These are phyloP conservation scores for Gorsachius goisagi DNA, from an alignment of 2,113 vertebrate species.

Conservation along the genomic window DNA sequence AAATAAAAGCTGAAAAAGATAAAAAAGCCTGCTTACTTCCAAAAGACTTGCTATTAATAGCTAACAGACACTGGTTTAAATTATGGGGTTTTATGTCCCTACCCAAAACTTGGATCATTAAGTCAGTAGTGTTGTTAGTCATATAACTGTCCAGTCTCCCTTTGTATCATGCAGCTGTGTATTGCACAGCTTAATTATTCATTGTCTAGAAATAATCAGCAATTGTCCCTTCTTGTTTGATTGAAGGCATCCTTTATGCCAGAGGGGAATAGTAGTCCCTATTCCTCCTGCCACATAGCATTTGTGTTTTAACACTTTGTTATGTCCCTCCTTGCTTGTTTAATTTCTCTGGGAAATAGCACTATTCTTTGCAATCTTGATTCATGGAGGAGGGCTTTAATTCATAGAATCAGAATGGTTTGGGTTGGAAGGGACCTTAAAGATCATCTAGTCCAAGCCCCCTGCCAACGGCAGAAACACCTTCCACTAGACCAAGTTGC, in stretches of 20 bases:
- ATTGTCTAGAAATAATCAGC: conserved; percentile 58
- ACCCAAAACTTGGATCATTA: conserved; percentile 43
- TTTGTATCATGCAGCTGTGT: conserved; percentile 60
- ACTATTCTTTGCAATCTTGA: not conserved
- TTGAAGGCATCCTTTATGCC: conserved; percentile 22
- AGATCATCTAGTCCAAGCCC: not conserved
- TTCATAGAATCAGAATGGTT: not conserved
- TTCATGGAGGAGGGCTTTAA: not conserved
- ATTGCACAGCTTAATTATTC: conserved; percentile 40
- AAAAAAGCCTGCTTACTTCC: not conserved
- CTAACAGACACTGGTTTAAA: not conserved
- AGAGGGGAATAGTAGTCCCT: not conserved
- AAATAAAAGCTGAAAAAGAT: not conserved
- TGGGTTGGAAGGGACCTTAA: not conserved
- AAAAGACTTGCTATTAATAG: not conserved
- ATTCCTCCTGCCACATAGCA: not conserved
- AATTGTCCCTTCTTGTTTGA: conserved; percentile 54
- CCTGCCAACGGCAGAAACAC: not conserved
- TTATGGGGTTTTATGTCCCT: not conserved
- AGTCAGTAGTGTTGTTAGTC: conserved; percentile 39
- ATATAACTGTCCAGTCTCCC: conserved; percentile 37
- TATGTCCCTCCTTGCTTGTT: not conserved
- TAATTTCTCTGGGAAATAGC: conserved; percentile 1
- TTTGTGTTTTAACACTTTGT: conserved; percentile 31
- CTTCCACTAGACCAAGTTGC: not conserved